Percentiles rank a stretch among this genome's conserved stretches.
Evolutionary conservation across 2,113 vertebrate genomes (phyloP).

Genomic region (Herpailurus yagouaroundi): DNA sequence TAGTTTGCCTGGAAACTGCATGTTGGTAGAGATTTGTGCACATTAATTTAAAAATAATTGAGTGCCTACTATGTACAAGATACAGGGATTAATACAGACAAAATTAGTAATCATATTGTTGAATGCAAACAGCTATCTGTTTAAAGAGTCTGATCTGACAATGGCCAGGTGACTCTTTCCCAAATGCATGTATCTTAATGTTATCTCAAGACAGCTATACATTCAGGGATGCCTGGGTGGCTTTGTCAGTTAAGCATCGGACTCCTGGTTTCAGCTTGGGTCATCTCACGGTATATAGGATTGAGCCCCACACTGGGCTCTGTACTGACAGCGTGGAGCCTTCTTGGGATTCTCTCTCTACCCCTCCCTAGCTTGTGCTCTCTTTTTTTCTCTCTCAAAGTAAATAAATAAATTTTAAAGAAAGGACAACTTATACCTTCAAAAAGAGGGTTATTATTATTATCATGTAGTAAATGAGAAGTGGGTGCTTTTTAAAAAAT

Average conservation of each 20-base stretch:
- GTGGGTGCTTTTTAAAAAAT: neutral
- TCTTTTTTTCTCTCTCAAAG: too few species aligned
- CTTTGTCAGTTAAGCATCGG: too few species aligned
- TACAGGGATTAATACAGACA: slow-evolving; percentile 9
- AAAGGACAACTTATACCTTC: neutral
- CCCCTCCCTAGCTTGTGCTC: too few species aligned
- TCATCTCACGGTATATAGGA: too few species aligned
- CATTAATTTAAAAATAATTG: neutral
- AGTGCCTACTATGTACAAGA: neutral
- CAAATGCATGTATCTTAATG: neutral
- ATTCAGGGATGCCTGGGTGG: neutral
- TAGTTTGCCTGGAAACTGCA: neutral
- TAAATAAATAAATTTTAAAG: too few species aligned
- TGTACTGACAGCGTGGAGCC: too few species aligned
- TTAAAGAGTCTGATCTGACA: neutral
- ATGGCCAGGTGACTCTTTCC: neutral
- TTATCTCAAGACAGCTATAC: neutral
- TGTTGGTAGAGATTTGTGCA: neutral
- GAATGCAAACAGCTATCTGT: neutral
- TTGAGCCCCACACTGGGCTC: too few species aligned
- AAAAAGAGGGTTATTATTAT: neutral
- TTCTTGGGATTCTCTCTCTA: too few species aligned
- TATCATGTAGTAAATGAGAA: slow-evolving; percentile 23
- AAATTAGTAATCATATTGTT: neutral
- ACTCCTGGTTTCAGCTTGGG: too few species aligned